Evolutionary conservation across 2,888 invertebrate species (phyloP).

Genomic region (Drosophila pullipes): DNA sequence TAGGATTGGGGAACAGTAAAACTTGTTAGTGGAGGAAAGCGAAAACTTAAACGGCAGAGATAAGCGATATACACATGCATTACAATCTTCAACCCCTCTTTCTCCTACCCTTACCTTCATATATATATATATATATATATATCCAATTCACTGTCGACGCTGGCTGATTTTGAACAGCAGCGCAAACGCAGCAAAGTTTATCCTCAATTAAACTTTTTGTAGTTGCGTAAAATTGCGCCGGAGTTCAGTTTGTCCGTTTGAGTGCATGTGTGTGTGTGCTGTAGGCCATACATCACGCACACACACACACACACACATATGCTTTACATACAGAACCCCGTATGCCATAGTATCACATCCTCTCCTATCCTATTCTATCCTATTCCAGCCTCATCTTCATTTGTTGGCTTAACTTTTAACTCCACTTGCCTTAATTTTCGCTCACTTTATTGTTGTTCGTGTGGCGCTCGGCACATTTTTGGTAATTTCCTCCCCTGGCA

Average conservation of each 20-base stretch:
- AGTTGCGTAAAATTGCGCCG: slow-evolving; percentile 74
- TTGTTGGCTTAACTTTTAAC: slow-evolving; percentile 77
- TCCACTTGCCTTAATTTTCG: slow-evolving; percentile 74
- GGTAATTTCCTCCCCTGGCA: slow-evolving; percentile 66
- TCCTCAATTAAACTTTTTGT: slow-evolving; percentile 79
- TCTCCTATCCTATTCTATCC: not conserved
- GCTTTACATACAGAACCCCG: not conserved
- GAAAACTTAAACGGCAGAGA: slow-evolving; percentile 71
- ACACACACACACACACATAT: slow-evolving; percentile 4
- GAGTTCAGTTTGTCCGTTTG: slow-evolving; percentile 50
- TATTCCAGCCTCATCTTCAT: slow-evolving; percentile 56
- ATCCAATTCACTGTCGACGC: slow-evolving; percentile 39
- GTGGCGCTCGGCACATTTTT: slow-evolving; percentile 68
- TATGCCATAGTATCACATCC: not conserved
- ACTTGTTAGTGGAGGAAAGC: slow-evolving; percentile 51
- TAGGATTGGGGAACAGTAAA: slow-evolving; percentile 23
- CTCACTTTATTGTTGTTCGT: slow-evolving; percentile 64
- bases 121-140: not conserved
- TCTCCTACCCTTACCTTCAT: not conserved
- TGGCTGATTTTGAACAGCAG: slow-evolving; percentile 72
- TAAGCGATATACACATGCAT: slow-evolving; percentile 56
- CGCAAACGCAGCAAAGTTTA: slow-evolving; percentile 77
- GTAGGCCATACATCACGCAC: slow-evolving; percentile 61
- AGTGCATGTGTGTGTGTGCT: slow-evolving; percentile 29
- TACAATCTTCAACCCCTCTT: not conserved